Evolutionary conservation across 1,140 invertebrate species (phyloP).

Genomic region (Apis cerana): DNA sequence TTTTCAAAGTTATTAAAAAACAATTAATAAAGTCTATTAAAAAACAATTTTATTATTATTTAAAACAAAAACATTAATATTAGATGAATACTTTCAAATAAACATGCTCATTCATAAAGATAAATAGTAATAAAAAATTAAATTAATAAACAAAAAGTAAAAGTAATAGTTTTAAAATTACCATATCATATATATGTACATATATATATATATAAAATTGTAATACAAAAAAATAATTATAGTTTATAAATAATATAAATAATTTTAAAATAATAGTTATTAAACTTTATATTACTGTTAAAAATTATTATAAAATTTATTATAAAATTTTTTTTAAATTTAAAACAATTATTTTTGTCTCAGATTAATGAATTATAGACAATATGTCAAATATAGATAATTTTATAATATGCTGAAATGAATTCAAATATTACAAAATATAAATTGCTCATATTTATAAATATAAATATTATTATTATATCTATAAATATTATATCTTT

Average conservation of each 20-base stretch:
- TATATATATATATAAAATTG: neutral
- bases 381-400: neutral
- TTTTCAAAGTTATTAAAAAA: neutral
- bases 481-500: neutral
- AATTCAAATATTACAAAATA: neutral
- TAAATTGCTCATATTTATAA: conserved; percentile 13
- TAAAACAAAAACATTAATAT: neutral
- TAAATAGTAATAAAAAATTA: neutral
- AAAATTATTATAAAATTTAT: neutral
- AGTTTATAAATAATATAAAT: neutral
- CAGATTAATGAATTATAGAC: neutral
- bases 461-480: neutral
- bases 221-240: neutral
- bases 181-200: too few relatives aligned
- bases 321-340: neutral
- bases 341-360: neutral
- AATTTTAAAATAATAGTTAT: neutral
- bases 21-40: neutral
- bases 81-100: neutral
- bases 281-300: neutral
- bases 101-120: neutral
- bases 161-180: neutral
- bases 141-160: neutral
- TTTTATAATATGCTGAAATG: conserved; percentile 23
- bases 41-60: neutral